Evolutionary conservation across 2,888 invertebrate species (phyloP).

Genomic region (Hirtodrosophila confusa): DNA sequence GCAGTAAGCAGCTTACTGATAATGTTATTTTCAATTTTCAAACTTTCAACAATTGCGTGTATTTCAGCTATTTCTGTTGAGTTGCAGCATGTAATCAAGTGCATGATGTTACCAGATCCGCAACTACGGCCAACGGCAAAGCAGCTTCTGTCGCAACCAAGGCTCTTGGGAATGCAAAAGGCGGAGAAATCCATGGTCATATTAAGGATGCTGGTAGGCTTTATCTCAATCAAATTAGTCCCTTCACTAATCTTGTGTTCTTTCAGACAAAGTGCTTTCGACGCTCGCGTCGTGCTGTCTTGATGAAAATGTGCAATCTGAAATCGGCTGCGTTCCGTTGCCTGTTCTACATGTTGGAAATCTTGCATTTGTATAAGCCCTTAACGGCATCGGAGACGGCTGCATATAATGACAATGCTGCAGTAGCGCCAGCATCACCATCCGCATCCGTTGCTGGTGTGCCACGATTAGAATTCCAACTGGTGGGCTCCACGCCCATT

Average conservation of each 20-base stretch:
- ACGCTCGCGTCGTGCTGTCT: constrained; percentile 77
- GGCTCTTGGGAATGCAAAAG: constrained; percentile 70
- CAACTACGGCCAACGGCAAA: constrained; percentile 85
- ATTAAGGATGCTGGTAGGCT: constrained; percentile 76
- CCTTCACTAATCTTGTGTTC: background rate
- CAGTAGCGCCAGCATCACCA: constrained; percentile 43
- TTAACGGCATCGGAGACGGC: constrained; percentile 24
- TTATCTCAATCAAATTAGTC: background rate
- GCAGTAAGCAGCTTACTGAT: constrained; percentile 75
- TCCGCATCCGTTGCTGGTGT: constrained; percentile 26
- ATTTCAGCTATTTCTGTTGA: constrained; percentile 85
- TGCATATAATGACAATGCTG: constrained; percentile 6
- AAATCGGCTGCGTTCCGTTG: constrained; percentile 72
- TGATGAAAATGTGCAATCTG: constrained; percentile 83
- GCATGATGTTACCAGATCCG: constrained; percentile 86
- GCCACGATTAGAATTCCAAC: constrained; percentile 50
- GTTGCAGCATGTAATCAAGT: constrained; percentile 85
- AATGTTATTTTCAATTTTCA: background rate
- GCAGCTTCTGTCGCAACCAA: constrained; percentile 84
- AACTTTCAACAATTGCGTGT: background rate
- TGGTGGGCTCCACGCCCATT: constrained; percentile 72
- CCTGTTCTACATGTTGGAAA: constrained; percentile 68
- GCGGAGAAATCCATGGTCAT: constrained; percentile 76
- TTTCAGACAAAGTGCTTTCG: constrained; percentile 79
- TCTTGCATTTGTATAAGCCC: constrained; percentile 72